phyloP scores from a whole-genome alignment of 2,797 vertebrate genomes.

The Sphenopsis melanotis region DNA sequence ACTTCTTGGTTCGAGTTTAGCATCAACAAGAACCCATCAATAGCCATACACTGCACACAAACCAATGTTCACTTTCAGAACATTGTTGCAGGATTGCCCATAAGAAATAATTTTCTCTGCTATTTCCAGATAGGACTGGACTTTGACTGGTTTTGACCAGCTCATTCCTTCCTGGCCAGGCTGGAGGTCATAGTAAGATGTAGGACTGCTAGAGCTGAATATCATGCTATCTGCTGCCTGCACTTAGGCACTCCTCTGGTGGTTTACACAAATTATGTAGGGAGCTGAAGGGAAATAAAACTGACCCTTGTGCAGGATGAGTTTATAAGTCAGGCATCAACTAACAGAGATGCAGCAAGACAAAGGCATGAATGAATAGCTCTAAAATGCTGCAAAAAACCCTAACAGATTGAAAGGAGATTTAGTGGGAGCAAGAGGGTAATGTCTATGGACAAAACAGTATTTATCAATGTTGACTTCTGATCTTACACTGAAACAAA shows the following conservation, averaged over 20 bases:
- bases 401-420: background rate
- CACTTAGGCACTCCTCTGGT: background rate
- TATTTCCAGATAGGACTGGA: background rate
- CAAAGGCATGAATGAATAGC: background rate
- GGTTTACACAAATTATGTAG: background rate
- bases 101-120: background rate
- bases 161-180: background rate
- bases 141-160: background rate
- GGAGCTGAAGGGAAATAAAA: background rate
- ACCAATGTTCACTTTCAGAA: background rate
- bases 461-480: background rate
- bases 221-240: background rate
- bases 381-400: background rate
- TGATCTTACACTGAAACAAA: background rate
- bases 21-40: background rate
- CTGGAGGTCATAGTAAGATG: background rate
- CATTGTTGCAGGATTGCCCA: background rate
- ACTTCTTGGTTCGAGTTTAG: accelerated
- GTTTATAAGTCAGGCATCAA: background rate
- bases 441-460: background rate
- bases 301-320: background rate
- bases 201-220: background rate
- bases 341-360: background rate
- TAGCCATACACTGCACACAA: background rate
- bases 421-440: background rate